These are phyloP conservation scores for Cephalopachus bancanus DNA, from an alignment of 2,797 vertebrate species.

Conservation along the genomic window DNA sequence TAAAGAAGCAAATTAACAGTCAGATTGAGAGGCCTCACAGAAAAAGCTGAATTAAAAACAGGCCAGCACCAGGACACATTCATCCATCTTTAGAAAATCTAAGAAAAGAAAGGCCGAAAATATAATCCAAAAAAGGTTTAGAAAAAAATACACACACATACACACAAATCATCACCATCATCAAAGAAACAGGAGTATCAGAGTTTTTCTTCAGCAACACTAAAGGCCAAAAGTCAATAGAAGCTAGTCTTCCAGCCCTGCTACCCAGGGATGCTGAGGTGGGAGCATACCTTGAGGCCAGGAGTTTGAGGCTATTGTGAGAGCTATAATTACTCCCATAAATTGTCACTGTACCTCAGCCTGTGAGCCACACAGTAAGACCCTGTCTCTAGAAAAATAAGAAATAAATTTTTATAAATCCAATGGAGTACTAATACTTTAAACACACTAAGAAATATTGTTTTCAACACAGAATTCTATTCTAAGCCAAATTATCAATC, in stretches of 20 bases:
- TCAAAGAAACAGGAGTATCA: neutral
- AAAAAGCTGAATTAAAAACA: neutral
- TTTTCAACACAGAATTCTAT: conserved; percentile 36
- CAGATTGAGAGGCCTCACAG: neutral
- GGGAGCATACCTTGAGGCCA: neutral
- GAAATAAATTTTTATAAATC: neutral
- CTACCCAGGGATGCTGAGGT: no score
- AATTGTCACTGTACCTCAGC: neutral
- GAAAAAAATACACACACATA: neutral
- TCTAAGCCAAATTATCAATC: neutral
- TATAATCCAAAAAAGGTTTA: neutral
- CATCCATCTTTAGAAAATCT: neutral
- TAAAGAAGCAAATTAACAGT: conserved; percentile 23
- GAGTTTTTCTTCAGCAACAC: neutral
- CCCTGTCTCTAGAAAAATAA: neutral
- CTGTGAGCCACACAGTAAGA: neutral
- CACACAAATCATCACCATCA: neutral
- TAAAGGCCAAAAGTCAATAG: neutral
- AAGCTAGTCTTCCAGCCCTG: neutral
- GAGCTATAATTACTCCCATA: neutral
- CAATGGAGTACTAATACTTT: neutral
- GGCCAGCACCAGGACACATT: neutral
- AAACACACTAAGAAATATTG: neutral
- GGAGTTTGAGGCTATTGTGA: neutral
- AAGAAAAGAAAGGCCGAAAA: neutral